Evolutionary conservation across 2,797 vertebrate species (phyloP), one percentile per base, ranked within the genome.

Genomic region (Telmatherina bonti): DNA sequence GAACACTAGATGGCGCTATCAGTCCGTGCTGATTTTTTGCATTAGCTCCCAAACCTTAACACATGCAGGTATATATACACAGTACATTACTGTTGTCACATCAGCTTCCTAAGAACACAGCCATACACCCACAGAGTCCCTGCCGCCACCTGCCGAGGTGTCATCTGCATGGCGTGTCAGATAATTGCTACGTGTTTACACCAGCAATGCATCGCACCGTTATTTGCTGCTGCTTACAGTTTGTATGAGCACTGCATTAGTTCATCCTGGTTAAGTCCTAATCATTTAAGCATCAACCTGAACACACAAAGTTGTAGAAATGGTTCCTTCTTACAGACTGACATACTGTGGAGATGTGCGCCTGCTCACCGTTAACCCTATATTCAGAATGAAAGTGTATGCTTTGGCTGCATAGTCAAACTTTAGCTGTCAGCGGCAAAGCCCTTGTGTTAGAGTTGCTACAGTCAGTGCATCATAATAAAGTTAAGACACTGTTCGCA

Each of bases 1-100:
- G 27, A 72, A 85, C 93, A 89, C 80, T 76, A 92, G 91, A 78
- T 84, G 90, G 91, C 0, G 83, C 69, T 45, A 76, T 49, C 67
- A 49, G 45, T 49, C 45, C n/a, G n/a, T 49, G 45, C 8, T 11
- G n/a, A 11, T 11, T 12, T 49, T 27, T 24, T 72, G 63, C 51
- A 47, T 66, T 71, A 27, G 72, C 53, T 43, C 62, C 26, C 49
- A 5, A 22, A 24, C 26, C 59, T 57, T 67, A 54, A 73, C 2
- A 62, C 27, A 68, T 74, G 67, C 66, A 78, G 61, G 31, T 63
- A 73, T 15, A 79, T 41, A 78, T 52, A 69, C 41, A 77, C 43
- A 43, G 36, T 73, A 64, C 33, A 68, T 75, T 78, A 76, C 64
- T 84, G 81, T 70, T 71, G 47, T 78, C 52, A 80, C 72, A 49